Percentiles rank a stretch among this genome's conserved stretches.
Evolutionary conservation across 2,113 vertebrate species (phyloP).

Genomic region (Gracilinanus agilis): DNA sequence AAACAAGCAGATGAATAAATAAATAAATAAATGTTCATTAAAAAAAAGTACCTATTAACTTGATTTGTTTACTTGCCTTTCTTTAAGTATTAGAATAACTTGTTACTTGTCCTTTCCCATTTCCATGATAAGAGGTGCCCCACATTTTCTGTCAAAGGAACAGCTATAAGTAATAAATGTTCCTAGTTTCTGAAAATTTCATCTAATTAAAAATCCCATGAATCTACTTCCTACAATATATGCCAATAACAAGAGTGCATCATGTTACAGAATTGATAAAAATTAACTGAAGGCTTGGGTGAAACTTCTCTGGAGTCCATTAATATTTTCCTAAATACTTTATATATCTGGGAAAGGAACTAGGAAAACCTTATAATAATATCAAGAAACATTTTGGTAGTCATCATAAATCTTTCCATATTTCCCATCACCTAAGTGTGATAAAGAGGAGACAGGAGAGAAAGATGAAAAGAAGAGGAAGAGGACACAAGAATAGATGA

Average conservation of each 20-base stretch:
- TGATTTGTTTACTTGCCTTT: neutral
- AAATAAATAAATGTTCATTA: too few species aligned
- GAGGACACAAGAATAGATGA: too few species aligned
- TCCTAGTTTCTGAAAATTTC: neutral
- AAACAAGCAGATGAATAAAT: too few species aligned
- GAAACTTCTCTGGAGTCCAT: neutral
- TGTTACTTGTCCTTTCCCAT: neutral
- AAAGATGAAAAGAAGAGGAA: too few species aligned
- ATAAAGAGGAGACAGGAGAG: neutral
- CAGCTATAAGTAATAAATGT: neutral
- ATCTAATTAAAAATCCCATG: neutral
- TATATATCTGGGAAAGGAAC: neutral
- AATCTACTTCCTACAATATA: neutral
- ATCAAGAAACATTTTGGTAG: neutral
- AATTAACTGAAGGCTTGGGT: neutral
- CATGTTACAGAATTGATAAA: neutral
- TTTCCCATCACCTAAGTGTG: neutral
- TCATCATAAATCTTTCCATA: neutral
- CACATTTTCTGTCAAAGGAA: neutral
- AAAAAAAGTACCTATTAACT: neutral
- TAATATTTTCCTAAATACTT: neutral
- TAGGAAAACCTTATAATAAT: neutral
- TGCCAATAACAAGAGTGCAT: neutral
- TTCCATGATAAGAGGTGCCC: neutral
- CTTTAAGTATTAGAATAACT: neutral